Percentiles rank a stretch among this genome's conserved stretches.
These are phyloP conservation scores for Scytalopus superciliaris DNA, from an alignment of 2,113 vertebrate genomes.

Conservation along the genomic window DNA sequence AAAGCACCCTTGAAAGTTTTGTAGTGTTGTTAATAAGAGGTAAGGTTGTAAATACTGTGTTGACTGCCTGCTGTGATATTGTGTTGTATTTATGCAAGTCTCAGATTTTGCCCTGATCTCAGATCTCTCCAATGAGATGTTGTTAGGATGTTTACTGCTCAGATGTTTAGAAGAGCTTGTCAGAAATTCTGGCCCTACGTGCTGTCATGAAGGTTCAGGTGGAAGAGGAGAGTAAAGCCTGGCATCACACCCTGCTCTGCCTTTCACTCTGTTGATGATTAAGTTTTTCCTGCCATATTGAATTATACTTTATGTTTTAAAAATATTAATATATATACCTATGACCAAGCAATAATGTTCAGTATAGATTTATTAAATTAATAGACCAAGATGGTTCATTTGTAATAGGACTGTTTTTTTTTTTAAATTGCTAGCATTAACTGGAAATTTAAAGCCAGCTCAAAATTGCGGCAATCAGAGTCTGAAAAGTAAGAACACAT, in stretches of 20 bases:
- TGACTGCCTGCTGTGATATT: not conserved
- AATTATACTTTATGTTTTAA: not conserved
- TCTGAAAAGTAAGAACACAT: not conserved
- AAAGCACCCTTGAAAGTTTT: not conserved
- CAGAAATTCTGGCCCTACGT: not conserved
- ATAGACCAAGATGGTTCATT: not conserved
- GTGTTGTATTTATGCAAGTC: not conserved
- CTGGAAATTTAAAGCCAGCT: not conserved
- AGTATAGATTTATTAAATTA: not conserved
- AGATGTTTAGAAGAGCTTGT: not conserved
- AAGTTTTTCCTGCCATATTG: not conserved
- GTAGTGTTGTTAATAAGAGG: not conserved
- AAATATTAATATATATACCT: not conserved
- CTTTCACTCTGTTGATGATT: not conserved
- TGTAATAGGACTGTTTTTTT: not conserved
- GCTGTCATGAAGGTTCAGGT: not conserved
- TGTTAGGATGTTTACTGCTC: not conserved
- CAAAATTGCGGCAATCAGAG: not conserved
- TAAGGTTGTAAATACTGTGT: not conserved
- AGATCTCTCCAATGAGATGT: not conserved
- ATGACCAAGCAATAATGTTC: not conserved
- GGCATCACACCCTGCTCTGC: not conserved
- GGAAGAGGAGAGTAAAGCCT: not conserved
- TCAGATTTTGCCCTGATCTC: not conserved
- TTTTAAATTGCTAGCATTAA: not conserved